Base-by-base conservation (phyloP, 2,113 vertebrate genomes). In the Anguilla rostrata region DNA sequence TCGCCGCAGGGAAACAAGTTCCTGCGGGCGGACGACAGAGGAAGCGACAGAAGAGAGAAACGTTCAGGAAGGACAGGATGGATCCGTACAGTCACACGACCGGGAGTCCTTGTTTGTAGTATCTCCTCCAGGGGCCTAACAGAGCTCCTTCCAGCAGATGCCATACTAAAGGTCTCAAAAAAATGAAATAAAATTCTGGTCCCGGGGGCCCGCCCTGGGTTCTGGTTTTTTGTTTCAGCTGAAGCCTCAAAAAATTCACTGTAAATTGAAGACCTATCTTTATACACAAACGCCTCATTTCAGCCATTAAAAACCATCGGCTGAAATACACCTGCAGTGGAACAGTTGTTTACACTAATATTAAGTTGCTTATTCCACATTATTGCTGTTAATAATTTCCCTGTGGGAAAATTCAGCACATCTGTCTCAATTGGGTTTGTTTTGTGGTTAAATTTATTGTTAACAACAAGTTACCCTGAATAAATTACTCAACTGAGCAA, bases 1-100 rank as follows among this genome's bases (percentile, higher is more conserved):
- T 99, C 98, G 0, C 98, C 98, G 84, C 98, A 99, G 0, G 98
- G 98, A 89, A 99, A 99, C 87, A 99, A 96, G 89, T 99, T 98
- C 92, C 98, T 99, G 91, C 81, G 88, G 26, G 79, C 41, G 5
- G 2, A 80, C 39, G 6, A 40, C 3, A 22, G 15, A 22, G 79
- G 7, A 43, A 81, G 46, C 20, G 11, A 66, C 5, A 20, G 15
- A 9, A 53, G 49, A 14, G 49, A 2, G 49, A 53, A 53, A 53
- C 49, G 16, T 20, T n/a, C 78, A 18, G 39, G 29, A 80, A 80
- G 0, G 20, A 15, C 4, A 41, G 34, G 39, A 18, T 3, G 34
- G 14, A 80, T 20, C 6, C 39, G 8, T 26, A 34, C n/a, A 34
- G 0, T 75, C 26, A 34, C 11, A 75, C n/a, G 4, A 75, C 60